These are phyloP conservation scores for Oreonectes daqikongensis DNA, from an alignment of 2,797 vertebrate genomes.

Conservation along the genomic window DNA sequence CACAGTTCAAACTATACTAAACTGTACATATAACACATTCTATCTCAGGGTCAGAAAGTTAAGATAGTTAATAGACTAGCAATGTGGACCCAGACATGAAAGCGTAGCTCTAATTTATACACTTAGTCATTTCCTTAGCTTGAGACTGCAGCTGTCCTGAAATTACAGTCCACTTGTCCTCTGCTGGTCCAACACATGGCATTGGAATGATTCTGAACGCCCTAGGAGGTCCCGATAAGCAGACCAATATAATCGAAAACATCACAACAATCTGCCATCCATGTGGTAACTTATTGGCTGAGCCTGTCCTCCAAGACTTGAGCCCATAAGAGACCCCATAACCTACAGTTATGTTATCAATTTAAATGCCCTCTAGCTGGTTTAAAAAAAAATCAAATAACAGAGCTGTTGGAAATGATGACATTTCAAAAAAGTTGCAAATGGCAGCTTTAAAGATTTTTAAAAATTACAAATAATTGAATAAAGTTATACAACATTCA, in stretches of 20 bases:
- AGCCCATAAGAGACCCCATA: too few species aligned
- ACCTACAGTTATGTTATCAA: too few species aligned
- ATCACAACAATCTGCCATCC: conserved; percentile 1
- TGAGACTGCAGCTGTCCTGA: conserved; percentile 38
- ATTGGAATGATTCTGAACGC: conserved; percentile 42
- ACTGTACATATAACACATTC: not conserved
- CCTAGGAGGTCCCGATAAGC: not conserved
- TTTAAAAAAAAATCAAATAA: not conserved
- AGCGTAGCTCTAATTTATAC: conserved; percentile 59
- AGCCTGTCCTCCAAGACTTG: too few species aligned
- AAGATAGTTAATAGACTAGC: conserved; percentile 33
- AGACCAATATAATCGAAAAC: not conserved
- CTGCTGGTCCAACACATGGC: conserved; percentile 13
- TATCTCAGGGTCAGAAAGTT: conserved; percentile 24
- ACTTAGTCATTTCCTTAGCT: conserved; percentile 48
- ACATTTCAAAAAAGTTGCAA: too few species aligned
- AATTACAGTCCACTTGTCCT: conserved; percentile 22
- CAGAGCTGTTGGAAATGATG: too few species aligned
- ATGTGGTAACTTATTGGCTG: not conserved
- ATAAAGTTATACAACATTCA: too few species aligned
- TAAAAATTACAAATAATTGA: too few species aligned
- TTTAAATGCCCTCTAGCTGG: too few species aligned
- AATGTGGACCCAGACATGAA: conserved; percentile 60
- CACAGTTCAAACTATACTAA: not conserved
- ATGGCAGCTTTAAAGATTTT: too few species aligned